phyloP scores from a whole-genome alignment of 2,113 vertebrate genomes.

The Macroglossus sobrinus region DNA sequence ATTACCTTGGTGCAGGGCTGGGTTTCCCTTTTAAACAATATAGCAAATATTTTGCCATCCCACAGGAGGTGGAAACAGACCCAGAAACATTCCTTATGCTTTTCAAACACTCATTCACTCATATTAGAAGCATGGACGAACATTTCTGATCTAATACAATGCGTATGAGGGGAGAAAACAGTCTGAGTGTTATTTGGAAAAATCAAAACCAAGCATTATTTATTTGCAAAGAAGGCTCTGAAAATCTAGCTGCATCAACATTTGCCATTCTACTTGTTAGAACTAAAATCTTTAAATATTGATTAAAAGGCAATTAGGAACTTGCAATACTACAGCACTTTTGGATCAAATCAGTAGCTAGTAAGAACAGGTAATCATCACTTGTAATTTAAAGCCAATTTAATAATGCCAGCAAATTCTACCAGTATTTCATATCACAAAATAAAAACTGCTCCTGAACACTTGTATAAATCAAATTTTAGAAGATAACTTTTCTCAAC shows the following conservation, averaged over 20 bases:
- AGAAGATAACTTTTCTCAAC: not conserved
- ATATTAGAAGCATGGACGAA: not conserved
- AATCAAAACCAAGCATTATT: not conserved
- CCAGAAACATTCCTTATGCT: not conserved
- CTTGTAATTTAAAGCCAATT: not conserved
- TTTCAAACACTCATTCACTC: constrained; percentile 5
- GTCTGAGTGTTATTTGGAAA: constrained; percentile 15
- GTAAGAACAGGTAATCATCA: not conserved
- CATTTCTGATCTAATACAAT: not conserved
- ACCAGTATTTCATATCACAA: not conserved
- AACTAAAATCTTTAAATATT: constrained; percentile 25
- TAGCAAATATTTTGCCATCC: constrained; percentile 4
- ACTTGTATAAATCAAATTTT: not conserved
- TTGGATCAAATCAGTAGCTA: not conserved
- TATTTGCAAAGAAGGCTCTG: not conserved
- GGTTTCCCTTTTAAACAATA: not conserved
- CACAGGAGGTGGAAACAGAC: not conserved
- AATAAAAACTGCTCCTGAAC: not conserved
- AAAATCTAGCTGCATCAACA: not conserved
- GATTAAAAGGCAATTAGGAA: not conserved
- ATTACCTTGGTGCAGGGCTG: not conserved
- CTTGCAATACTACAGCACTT: not conserved
- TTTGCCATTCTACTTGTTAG: not conserved
- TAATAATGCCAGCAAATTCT: not conserved
- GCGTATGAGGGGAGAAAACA: not conserved